Evolutionary conservation across 2,888 invertebrate species (phyloP).

Genomic region (Drosophila sordidapex): DNA sequence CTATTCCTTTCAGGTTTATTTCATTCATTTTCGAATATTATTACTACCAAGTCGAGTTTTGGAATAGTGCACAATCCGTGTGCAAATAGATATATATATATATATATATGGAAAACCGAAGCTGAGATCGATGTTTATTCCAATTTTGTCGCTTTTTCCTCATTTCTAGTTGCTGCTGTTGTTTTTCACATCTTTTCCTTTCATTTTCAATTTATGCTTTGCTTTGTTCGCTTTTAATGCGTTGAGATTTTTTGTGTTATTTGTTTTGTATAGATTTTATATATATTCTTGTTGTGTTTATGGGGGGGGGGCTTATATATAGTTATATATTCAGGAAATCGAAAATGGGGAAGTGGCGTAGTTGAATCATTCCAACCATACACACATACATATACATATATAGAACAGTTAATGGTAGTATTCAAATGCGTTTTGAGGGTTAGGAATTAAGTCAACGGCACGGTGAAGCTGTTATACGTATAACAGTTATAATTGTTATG

Average conservation of each 20-base stretch:
- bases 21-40: not conserved
- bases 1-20: not conserved
- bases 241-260: not conserved
- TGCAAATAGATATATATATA: not conserved
- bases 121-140: not conserved
- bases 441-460: constrained; percentile 34
- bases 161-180: constrained; percentile 4
- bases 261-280: constrained; percentile 11
- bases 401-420: constrained; percentile 1
- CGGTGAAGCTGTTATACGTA: constrained; percentile 40
- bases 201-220: not conserved
- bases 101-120: not conserved
- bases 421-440: not conserved
- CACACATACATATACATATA: constrained; percentile 23
- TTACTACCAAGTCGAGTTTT: not conserved
- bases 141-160: not conserved
- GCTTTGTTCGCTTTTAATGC: constrained; percentile 27
- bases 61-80: not conserved
- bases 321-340: constrained; percentile 13
- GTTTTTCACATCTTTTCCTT: not conserved
- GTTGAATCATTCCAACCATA: constrained; percentile 26
- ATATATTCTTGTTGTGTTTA: constrained; percentile 1
- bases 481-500: constrained; percentile 37
- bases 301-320: constrained; percentile 4
- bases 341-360: not conserved